Evolutionary conservation across 2,888 invertebrate genomes (phyloP).

Genomic region (Nephrotoma flavescens): DNA sequence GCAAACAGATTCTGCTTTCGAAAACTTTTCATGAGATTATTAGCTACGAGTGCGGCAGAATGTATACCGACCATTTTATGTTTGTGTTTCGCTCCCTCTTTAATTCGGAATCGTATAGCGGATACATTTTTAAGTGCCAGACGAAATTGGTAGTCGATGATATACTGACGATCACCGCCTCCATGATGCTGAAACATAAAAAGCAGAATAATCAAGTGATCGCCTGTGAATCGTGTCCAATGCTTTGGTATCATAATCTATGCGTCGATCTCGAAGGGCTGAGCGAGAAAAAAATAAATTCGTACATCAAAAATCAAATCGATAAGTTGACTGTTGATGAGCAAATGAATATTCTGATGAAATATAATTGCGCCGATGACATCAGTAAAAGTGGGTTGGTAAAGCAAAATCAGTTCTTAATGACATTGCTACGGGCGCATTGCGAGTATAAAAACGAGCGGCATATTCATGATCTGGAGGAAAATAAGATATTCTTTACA

Average conservation of each 20-base stretch:
- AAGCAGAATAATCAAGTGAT: conserved; percentile 37
- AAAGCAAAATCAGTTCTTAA: conserved; percentile 82
- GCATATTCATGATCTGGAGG: conserved; percentile 79
- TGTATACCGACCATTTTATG: conserved; percentile 75
- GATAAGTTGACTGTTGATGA: conserved; percentile 71
- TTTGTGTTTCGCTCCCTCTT: conserved; percentile 56
- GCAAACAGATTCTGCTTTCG: conserved; percentile 77
- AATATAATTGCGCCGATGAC: conserved; percentile 70
- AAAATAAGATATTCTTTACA: conserved; percentile 73
- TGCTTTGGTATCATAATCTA: conserved; percentile 87
- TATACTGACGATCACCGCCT: conserved; percentile 40
- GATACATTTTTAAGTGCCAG: conserved; percentile 82
- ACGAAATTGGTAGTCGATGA: conserved; percentile 69
- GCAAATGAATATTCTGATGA: conserved; percentile 64
- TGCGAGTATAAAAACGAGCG: conserved; percentile 78
- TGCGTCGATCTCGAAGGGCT: conserved; percentile 75
- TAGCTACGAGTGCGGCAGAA: conserved; percentile 69
- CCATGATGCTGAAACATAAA: background rate
- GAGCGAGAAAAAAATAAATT: conserved; percentile 64
- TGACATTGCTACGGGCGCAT: conserved; percentile 78
- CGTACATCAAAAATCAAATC: conserved; percentile 60
- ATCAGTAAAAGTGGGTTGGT: conserved; percentile 40
- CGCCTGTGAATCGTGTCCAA: conserved; percentile 87
- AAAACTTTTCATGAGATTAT: conserved; percentile 80
- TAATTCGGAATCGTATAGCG: conserved; percentile 44